Conservation (phyloP, 2,113 vertebrate genomes). For the Tupaia tana region DNA sequence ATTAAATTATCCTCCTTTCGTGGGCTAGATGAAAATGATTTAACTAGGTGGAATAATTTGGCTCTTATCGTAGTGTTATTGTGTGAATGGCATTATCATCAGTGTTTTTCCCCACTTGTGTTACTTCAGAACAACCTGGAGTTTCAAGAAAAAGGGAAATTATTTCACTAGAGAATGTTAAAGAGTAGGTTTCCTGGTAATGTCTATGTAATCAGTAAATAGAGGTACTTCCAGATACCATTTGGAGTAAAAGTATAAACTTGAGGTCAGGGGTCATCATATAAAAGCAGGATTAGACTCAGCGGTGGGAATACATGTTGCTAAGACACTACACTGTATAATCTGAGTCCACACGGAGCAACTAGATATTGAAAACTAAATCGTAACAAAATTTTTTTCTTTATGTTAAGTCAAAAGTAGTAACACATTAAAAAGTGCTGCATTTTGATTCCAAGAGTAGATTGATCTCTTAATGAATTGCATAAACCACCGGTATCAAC, state of each 20-base stretch:
- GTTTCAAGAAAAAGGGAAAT: background rate
- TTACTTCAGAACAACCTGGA: slow-evolving; percentile 41
- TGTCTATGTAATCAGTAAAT: background rate
- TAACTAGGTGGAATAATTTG: slow-evolving; percentile 70
- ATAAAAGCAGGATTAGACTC: too few species aligned
- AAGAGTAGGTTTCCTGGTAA: slow-evolving; percentile 21
- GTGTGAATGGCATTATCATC: slow-evolving; percentile 35
- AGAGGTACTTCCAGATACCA: background rate
- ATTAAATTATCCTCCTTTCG: slow-evolving; percentile 73
- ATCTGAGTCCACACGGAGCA: too few species aligned
- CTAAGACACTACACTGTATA: too few species aligned
- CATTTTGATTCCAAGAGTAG: background rate
- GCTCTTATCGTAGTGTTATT: slow-evolving; percentile 56
- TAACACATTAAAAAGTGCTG: background rate
- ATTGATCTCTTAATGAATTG: background rate
- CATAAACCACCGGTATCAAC: background rate
- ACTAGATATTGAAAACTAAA: background rate
- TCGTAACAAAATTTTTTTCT: background rate
- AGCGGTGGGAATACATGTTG: too few species aligned
- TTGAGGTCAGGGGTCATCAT: background rate
- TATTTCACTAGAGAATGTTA: slow-evolving; percentile 13
- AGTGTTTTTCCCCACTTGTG: background rate
- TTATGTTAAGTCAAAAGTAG: background rate
- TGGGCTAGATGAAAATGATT: slow-evolving; percentile 69
- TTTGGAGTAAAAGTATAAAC: background rate